phyloP scores from a whole-genome alignment of 2,888 invertebrate genomes.

The Drymonia ruficornis region DNA sequence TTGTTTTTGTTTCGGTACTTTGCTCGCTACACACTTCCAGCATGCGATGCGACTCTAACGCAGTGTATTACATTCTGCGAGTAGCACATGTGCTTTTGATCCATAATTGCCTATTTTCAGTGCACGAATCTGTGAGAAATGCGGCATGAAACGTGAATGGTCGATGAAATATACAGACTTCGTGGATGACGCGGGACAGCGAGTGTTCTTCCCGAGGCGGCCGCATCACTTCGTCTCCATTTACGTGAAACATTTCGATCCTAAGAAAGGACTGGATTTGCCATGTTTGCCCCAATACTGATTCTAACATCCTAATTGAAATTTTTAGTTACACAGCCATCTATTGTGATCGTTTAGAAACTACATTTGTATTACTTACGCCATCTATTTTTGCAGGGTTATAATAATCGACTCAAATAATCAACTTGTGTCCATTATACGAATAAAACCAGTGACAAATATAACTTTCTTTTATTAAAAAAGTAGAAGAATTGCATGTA shows the following conservation, averaged over 20 bases:
- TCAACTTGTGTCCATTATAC: conserved; percentile 9
- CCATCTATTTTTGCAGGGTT: not conserved
- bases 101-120: conserved; percentile 49
- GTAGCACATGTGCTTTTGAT: not conserved
- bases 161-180: conserved; percentile 81
- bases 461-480: conserved; percentile 38
- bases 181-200: conserved; percentile 70
- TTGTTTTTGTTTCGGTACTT: too few relatives aligned
- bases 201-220: conserved; percentile 77
- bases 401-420: conserved; percentile 6
- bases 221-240: conserved; percentile 75
- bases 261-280: conserved; percentile 24
- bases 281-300: conserved; percentile 50
- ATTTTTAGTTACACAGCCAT: not conserved
- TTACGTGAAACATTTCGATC: conserved; percentile 63
- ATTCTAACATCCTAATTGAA: not conserved
- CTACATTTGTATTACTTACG: not conserved
- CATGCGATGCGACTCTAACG: too few relatives aligned
- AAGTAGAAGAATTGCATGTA: conserved; percentile 20
- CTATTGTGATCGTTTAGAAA: not conserved
- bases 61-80: too few relatives aligned
- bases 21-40: too few relatives aligned
- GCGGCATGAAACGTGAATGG: conserved; percentile 77
- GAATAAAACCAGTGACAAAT: conserved; percentile 30
- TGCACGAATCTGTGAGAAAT: conserved; percentile 73